phyloP scores from a whole-genome alignment of 2,888 invertebrate species.

The Chironomus riparius region DNA sequence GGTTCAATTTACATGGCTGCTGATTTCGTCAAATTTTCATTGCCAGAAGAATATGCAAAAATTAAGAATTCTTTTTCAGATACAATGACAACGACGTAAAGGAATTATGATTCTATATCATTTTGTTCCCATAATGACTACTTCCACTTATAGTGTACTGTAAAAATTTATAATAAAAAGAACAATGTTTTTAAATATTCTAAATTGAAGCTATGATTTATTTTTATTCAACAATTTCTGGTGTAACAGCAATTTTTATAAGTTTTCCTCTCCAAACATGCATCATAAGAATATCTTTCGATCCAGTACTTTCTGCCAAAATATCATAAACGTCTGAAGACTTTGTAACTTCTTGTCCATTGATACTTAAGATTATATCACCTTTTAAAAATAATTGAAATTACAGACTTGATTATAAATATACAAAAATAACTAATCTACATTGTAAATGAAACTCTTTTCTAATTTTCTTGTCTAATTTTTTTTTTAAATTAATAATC shows the following conservation, averaged over 20 bases:
- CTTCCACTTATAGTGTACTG: too few relatives aligned
- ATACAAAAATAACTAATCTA: too few relatives aligned
- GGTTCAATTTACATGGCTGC: slow-evolving; percentile 84
- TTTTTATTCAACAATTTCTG: slow-evolving; percentile 43
- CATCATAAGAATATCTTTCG: slow-evolving; percentile 43
- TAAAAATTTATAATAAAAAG: too few relatives aligned
- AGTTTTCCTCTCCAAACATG: slow-evolving; percentile 45
- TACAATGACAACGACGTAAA: neutral
- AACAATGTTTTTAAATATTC: too few relatives aligned
- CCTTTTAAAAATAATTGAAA: slow-evolving; percentile 37
- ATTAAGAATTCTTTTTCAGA: slow-evolving; percentile 51
- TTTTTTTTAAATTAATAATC: slow-evolving; percentile 7
- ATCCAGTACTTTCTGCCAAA: slow-evolving; percentile 39
- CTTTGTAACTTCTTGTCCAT: slow-evolving; percentile 55
- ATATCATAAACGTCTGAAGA: slow-evolving; percentile 62
- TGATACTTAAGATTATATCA: slow-evolving; percentile 75
- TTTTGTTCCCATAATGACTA: too few relatives aligned
- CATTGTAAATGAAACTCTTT: too few relatives aligned
- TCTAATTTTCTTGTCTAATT: slow-evolving; percentile 31
- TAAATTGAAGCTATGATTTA: too few relatives aligned
- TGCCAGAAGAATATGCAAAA: slow-evolving; percentile 64
- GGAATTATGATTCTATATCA: too few relatives aligned
- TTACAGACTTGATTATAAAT: too few relatives aligned
- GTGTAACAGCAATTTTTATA: slow-evolving; percentile 44
- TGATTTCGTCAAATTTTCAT: slow-evolving; percentile 51